These are phyloP conservation scores for Brachypteracias leptosomus DNA, from an alignment of 2,113 vertebrate genomes.

Conservation along the genomic window DNA sequence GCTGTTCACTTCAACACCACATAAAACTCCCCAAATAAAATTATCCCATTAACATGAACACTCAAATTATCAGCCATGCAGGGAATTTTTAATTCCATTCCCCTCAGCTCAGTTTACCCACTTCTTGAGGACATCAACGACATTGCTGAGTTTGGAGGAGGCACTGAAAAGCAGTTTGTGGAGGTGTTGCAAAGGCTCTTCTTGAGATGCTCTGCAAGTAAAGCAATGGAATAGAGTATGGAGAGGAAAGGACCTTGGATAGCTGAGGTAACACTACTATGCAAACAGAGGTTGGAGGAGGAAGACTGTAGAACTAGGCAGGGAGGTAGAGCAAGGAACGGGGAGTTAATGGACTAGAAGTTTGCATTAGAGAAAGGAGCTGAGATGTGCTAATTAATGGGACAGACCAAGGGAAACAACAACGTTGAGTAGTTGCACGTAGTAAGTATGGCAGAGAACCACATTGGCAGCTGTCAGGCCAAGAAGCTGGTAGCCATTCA, in stretches of 20 bases:
- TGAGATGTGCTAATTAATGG: background rate
- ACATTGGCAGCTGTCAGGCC: fast-evolving
- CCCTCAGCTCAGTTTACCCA: background rate
- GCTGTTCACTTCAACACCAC: background rate
- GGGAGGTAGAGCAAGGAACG: background rate
- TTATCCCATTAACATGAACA: background rate
- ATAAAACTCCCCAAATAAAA: background rate
- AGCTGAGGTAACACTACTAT: background rate
- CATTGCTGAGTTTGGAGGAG: background rate
- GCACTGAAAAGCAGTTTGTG: background rate
- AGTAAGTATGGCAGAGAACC: background rate
- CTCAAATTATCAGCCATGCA: background rate
- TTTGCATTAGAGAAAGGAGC: background rate
- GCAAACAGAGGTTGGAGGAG: background rate
- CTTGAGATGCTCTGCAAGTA: background rate
- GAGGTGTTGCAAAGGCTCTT: background rate
- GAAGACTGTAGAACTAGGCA: background rate
- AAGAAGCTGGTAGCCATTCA: background rate
- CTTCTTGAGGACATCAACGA: background rate
- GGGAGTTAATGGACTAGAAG: background rate
- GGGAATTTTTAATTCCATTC: background rate
- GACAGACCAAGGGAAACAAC: background rate
- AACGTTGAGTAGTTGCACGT: background rate
- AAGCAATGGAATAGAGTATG: background rate
- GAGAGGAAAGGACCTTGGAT: background rate